Evolutionary conservation across 2,797 vertebrate species (phyloP).

Genomic region (Tarsius wallacei): DNA sequence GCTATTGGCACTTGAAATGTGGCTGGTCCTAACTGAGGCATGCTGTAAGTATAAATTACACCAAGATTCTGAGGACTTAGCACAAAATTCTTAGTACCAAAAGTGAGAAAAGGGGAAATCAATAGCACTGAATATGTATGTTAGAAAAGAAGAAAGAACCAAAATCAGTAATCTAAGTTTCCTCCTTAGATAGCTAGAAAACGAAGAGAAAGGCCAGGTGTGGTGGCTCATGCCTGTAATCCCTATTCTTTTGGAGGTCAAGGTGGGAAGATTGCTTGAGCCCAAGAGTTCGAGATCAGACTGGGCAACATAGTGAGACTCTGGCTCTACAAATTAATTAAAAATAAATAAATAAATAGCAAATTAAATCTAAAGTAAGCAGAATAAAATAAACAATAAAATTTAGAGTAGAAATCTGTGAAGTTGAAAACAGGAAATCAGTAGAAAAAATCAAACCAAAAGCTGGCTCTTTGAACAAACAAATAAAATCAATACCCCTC

Average conservation of each 20-base stretch:
- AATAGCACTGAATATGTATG: background rate
- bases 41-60: background rate
- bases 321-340: too few relatives aligned
- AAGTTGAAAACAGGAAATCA: background rate
- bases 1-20: background rate
- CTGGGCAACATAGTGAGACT: too few relatives aligned
- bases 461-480: background rate
- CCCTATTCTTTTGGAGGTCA: too few relatives aligned
- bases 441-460: background rate
- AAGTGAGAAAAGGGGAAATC: background rate
- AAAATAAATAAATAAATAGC: too few relatives aligned
- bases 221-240: too few relatives aligned
- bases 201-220: background rate
- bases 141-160: background rate
- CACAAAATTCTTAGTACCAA: background rate
- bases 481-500: background rate
- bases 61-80: background rate
- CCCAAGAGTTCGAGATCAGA: too few relatives aligned
- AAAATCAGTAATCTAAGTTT: background rate
- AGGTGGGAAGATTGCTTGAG: too few relatives aligned
- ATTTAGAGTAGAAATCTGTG: background rate
- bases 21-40: background rate
- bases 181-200: background rate
- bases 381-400: background rate
- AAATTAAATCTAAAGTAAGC: background rate